Evolutionary conservation across 2,888 invertebrate genomes (phyloP).

Genomic region (Pristionchus arcanus): DNA sequence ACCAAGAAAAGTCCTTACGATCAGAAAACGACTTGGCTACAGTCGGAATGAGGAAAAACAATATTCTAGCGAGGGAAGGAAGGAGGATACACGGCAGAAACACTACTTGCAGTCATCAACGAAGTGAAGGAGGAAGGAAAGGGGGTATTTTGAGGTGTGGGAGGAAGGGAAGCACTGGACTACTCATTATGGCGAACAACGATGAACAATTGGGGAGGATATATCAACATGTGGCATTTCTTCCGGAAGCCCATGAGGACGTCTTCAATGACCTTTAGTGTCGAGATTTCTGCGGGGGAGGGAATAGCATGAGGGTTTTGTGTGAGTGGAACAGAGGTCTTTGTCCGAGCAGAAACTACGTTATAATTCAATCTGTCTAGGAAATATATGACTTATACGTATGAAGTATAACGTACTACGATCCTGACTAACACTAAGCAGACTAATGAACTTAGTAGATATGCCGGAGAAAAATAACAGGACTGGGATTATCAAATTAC

Average conservation of each 20-base stretch:
- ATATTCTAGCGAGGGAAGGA: neutral
- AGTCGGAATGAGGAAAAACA: neutral
- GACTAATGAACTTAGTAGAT: neutral
- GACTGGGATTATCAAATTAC: neutral
- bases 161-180: neutral
- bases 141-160: neutral
- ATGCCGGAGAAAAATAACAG: neutral
- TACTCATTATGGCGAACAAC: neutral
- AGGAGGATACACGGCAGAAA: neutral
- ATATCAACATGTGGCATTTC: neutral
- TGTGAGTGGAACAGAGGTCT: neutral
- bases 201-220: neutral
- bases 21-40: neutral
- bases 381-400: neutral
- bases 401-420: no score
- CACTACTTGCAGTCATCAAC: neutral
- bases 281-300: neutral
- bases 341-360: slow-evolving; percentile 1
- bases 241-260: neutral
- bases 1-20: slow-evolving; percentile 6
- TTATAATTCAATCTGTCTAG: slow-evolving; percentile 14
- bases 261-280: neutral
- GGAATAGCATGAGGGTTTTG: neutral
- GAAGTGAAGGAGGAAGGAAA: neutral
- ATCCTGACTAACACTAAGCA: neutral